Percentiles rank a stretch among this genome's conserved stretches.
Evolutionary conservation across 2,113 vertebrate species (phyloP).

Genomic region (Ageneiosus marmoratus): DNA sequence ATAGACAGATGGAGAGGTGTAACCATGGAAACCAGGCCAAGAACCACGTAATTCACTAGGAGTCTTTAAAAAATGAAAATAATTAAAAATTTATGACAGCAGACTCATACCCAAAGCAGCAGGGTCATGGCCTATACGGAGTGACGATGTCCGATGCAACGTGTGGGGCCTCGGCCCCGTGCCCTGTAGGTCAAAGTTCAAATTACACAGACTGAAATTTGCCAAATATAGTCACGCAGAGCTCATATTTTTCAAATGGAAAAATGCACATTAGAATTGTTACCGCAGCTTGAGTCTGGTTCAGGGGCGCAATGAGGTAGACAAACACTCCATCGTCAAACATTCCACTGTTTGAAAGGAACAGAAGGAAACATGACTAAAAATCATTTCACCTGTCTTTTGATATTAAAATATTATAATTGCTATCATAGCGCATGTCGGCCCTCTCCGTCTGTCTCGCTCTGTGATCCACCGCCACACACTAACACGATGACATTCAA

Average conservation of each 20-base stretch:
- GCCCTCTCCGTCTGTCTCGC: slow-evolving; percentile 25
- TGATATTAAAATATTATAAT: slow-evolving; percentile 21
- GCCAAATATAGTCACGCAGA: not conserved
- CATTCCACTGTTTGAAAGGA: slow-evolving; percentile 81
- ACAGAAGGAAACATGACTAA: slow-evolving; percentile 3
- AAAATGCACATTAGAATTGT: slow-evolving; percentile 63
- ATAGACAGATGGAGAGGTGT: slow-evolving; percentile 27
- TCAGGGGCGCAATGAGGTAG: slow-evolving; percentile 88
- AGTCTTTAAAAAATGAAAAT: not conserved
- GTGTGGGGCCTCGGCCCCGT: slow-evolving; percentile 71
- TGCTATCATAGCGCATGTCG: slow-evolving; percentile 5
- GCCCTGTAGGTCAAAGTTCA: slow-evolving; percentile 60
- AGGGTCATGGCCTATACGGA: slow-evolving; percentile 58
- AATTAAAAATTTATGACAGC: not conserved
- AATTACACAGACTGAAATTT: not conserved
- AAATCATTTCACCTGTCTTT: not conserved
- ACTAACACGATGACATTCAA: slow-evolving; percentile 54
- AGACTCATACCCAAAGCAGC: slow-evolving; percentile 59
- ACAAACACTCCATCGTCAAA: slow-evolving; percentile 86
- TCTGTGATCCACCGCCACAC: slow-evolving; percentile 47
- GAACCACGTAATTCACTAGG: slow-evolving; percentile 4
- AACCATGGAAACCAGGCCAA: slow-evolving; percentile 40
- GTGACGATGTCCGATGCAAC: slow-evolving; percentile 62
- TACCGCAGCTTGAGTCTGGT: slow-evolving; percentile 82
- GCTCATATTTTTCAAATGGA: not conserved